phyloP scores from a whole-genome alignment of 1,140 invertebrate genomes.

The Drosophila micromelanica region DNA sequence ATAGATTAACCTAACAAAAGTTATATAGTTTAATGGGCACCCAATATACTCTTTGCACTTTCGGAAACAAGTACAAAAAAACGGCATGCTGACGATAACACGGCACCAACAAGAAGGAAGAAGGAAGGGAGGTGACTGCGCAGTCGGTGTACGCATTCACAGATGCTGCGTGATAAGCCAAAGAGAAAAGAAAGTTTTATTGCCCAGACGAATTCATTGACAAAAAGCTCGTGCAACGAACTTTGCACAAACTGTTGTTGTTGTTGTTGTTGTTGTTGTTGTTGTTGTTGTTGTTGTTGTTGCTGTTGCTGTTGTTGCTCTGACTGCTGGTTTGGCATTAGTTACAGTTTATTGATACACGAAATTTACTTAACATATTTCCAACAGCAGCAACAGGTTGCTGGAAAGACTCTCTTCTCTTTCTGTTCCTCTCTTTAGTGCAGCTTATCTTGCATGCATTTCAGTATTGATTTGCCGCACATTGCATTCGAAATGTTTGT shows the following conservation, averaged over 20 bases:
- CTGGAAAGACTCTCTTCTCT: slow-evolving; percentile 26
- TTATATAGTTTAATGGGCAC: too few relatives aligned
- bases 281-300: background rate
- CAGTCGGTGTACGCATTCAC: slow-evolving; percentile 32
- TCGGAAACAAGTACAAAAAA: slow-evolving; percentile 1
- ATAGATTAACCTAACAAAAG: too few relatives aligned
- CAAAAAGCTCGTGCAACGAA: slow-evolving; percentile 68
- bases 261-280: slow-evolving; percentile 42
- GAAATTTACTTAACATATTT: slow-evolving; percentile 79
- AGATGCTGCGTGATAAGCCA: slow-evolving; percentile 71
- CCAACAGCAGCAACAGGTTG: slow-evolving; percentile 69
- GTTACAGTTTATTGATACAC: slow-evolving; percentile 76
- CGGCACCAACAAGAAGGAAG: background rate
- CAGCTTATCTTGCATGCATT: slow-evolving; percentile 28
- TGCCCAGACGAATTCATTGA: slow-evolving; percentile 63
- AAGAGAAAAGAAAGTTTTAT: slow-evolving; percentile 73
- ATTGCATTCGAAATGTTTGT: slow-evolving; percentile 51
- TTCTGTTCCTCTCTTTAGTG: slow-evolving; percentile 3
- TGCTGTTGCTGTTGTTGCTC: slow-evolving; percentile 3
- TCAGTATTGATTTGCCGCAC: slow-evolving; percentile 41
- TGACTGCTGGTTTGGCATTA: slow-evolving; percentile 68
- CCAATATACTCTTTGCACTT: too few relatives aligned
- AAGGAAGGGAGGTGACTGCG: slow-evolving; percentile 1
- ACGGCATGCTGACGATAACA: slow-evolving; percentile 52
- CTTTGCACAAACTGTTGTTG: slow-evolving; percentile 66